These are phyloP conservation scores for Baryphthengus martii DNA, from an alignment of 2,113 vertebrate species.

Conservation along the genomic window DNA sequence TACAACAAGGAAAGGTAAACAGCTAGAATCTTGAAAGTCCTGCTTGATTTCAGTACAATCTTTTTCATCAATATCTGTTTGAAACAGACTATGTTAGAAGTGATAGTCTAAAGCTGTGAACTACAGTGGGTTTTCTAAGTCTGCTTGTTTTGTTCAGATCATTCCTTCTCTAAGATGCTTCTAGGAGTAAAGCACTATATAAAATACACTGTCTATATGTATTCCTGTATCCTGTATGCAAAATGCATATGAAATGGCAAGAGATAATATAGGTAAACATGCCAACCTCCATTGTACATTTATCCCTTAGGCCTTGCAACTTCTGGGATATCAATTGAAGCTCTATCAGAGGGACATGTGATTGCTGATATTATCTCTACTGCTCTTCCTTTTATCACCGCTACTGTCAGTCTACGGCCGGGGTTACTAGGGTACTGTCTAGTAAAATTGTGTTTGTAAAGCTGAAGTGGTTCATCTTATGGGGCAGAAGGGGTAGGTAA, in stretches of 20 bases:
- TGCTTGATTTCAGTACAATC: neutral
- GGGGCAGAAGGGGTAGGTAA: neutral
- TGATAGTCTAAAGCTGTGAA: neutral
- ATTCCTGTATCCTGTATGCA: neutral
- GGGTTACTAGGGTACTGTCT: neutral
- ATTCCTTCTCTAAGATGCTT: neutral
- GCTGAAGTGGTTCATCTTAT: neutral
- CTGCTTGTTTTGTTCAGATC: neutral
- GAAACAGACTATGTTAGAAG: neutral
- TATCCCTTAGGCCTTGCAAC: neutral
- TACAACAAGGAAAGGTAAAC: neutral
- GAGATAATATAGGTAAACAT: neutral
- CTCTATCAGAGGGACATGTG: neutral
- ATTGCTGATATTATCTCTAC: neutral
- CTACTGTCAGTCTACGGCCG: neutral
- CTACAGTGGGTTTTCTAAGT: neutral
- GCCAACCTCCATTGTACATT: neutral
- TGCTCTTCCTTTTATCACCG: neutral
- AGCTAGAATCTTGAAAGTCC: neutral
- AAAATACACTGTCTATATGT: neutral
- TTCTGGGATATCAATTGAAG: constrained; percentile 7
- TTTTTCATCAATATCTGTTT: neutral
- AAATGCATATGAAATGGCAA: neutral
- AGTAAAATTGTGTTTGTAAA: constrained; percentile 7
- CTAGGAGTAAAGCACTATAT: neutral